Conservation (phyloP, 2,888 invertebrate species). For the Onthophagus sagittarius region DNA sequence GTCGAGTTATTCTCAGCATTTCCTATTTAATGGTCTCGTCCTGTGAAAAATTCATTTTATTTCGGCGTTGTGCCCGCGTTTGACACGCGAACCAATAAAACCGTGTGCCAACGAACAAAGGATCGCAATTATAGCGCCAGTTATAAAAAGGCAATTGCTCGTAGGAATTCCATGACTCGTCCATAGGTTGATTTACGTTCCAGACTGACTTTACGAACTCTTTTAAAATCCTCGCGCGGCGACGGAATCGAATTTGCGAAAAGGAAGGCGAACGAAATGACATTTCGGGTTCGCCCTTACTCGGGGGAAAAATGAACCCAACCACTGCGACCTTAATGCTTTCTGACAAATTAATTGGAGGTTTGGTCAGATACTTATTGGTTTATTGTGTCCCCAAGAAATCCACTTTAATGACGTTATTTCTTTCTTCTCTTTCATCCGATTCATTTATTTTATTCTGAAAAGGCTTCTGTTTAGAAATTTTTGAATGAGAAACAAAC, state of each 20-base stretch:
- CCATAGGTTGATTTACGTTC: not conserved
- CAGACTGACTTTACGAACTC: not conserved
- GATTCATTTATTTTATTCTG: too few relatives aligned
- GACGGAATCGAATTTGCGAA: not conserved
- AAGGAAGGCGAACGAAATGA: not conserved
- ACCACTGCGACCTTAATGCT: conserved; percentile 2
- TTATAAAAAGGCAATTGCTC: conserved; percentile 6
- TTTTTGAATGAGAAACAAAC: not conserved
- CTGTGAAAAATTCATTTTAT: conserved; percentile 11
- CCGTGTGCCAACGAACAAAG: conserved; percentile 7
- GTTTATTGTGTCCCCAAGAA: not conserved
- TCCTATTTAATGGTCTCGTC: not conserved
- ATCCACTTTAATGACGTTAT: not conserved
- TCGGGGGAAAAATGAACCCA: not conserved
- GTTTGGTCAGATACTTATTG: conserved; percentile 7
- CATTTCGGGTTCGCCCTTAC: not conserved
- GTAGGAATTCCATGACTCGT: conserved; percentile 3
- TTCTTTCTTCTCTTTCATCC: not conserved
- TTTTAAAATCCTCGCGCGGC: not conserved
- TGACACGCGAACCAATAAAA: conserved; percentile 10
- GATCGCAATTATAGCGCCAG: conserved; percentile 4
- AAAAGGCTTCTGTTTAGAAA: too few relatives aligned
- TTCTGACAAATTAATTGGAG: conserved; percentile 15
- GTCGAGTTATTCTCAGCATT: conserved; percentile 1
- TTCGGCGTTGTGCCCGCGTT: not conserved